phyloP scores from a whole-genome alignment of 2,113 vertebrate genomes.

The Platichthys stellatus region DNA sequence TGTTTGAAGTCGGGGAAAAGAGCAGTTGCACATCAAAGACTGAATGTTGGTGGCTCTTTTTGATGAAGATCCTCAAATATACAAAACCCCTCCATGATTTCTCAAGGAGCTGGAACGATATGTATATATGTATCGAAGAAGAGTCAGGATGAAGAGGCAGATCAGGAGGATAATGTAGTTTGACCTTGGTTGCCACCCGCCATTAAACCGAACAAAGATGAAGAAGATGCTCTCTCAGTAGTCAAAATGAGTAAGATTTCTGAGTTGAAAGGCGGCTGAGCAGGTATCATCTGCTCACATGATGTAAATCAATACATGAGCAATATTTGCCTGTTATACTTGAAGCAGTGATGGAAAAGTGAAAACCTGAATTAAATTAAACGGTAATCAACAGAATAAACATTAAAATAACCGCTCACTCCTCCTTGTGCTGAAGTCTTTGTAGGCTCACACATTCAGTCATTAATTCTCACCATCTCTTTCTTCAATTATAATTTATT shows the following conservation, averaged over 20 bases:
- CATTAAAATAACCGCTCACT: background rate
- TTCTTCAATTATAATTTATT: background rate
- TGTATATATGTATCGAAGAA: background rate
- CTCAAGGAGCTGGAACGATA: slow-evolving; percentile 8
- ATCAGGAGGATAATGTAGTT: no score
- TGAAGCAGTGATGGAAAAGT: background rate
- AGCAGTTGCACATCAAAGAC: slow-evolving; percentile 64
- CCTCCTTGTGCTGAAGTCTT: background rate
- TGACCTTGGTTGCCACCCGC: no score
- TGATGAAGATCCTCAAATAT: slow-evolving; percentile 58
- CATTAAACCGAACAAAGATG: no score
- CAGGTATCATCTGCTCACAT: background rate
- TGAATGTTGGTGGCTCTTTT: slow-evolving; percentile 27
- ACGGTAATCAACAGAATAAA: background rate
- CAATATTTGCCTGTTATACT: background rate
- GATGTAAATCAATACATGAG: background rate
- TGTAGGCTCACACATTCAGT: background rate
- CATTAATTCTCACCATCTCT: background rate
- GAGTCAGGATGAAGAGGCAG: no score
- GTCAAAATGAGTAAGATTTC: background rate
- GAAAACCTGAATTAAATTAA: background rate
- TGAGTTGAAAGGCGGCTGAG: background rate
- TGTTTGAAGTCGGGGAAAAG: slow-evolving; percentile 71
- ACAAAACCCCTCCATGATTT: background rate
- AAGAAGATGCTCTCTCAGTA: no score